Percentiles rank a stretch among this genome's conserved stretches.
Conservation (phyloP, 2,888 invertebrate species). For the Chrysolina oricalcia region DNA sequence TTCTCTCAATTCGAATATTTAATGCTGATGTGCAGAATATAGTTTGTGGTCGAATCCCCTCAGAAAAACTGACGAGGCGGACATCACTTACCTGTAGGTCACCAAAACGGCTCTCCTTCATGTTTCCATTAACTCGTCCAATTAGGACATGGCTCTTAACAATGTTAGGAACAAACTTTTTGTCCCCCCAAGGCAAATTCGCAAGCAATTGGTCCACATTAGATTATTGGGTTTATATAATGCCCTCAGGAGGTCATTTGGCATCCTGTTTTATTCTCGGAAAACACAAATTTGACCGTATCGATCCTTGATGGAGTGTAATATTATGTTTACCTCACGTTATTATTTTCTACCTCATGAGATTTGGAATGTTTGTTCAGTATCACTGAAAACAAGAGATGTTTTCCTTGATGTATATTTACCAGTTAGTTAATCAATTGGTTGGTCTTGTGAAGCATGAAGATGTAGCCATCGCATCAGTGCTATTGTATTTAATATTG, state of each 20-base stretch:
- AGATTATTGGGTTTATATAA: conserved; percentile 21
- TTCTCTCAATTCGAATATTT: neutral
- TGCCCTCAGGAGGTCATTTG: conserved; percentile 17
- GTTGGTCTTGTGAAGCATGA: neutral
- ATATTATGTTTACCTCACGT: conserved; percentile 11
- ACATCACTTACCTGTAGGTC: neutral
- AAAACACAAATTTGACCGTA: conserved; percentile 11
- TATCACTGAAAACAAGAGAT: conserved; percentile 8
- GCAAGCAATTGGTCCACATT: conserved; percentile 8
- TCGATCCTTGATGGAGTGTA: neutral
- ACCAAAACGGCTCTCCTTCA: neutral
- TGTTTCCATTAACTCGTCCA: neutral
- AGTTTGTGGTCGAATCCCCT: neutral
- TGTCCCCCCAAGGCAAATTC: conserved; percentile 2
- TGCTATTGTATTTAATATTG: too few relatives aligned
- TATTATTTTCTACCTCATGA: neutral
- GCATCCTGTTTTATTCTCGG: conserved; percentile 7
- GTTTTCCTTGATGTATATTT: neutral
- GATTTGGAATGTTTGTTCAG: neutral
- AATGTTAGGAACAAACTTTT: conserved; percentile 25
- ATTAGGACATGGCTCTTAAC: conserved; percentile 15
- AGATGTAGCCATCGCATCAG: too few relatives aligned
- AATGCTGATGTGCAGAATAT: conserved; percentile 2
- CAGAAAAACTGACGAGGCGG: neutral
- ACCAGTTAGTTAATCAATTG: neutral